A percentile compares a stretch with the other conserved stretches of the same genome.
These are phyloP conservation scores for Tribolium freemani DNA, from an alignment of 2,888 invertebrate species.

Conservation along the genomic window DNA sequence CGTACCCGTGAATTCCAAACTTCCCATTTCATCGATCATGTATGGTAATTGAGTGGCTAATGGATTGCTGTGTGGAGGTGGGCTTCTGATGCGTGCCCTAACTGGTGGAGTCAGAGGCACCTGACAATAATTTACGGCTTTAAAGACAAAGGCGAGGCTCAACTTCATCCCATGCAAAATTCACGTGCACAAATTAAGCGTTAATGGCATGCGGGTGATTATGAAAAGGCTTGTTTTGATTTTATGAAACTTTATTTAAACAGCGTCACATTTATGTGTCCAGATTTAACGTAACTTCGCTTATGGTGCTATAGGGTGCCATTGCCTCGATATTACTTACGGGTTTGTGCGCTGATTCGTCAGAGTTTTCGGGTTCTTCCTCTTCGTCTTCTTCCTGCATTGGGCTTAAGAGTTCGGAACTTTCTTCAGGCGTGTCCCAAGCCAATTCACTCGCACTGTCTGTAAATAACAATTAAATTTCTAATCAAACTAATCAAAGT, in stretches of 20 bases:
- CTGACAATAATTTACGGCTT: constrained; percentile 18
- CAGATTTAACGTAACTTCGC: constrained; percentile 66
- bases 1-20: constrained; percentile 66
- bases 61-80: constrained; percentile 64
- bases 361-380: constrained; percentile 56
- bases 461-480: constrained; percentile 48
- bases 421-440: constrained; percentile 73
- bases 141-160: background rate
- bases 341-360: constrained; percentile 56
- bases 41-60: constrained; percentile 72
- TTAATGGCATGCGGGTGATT: background rate
- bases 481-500: too few relatives aligned
- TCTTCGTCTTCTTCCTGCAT: constrained; percentile 64
- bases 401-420: constrained; percentile 63
- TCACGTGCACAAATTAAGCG: background rate
- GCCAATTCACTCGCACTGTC: constrained; percentile 71
- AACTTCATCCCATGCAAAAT: background rate
- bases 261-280: background rate
- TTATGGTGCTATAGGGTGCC: constrained; percentile 71
- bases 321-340: constrained; percentile 69
- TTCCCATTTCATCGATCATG: constrained; percentile 76
- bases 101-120: constrained; percentile 55
- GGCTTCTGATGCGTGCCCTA: constrained; percentile 61
- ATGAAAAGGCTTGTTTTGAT: background rate
- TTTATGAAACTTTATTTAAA: background rate